Evolutionary conservation across 2,888 invertebrate genomes (phyloP), one percentile per base, ranked within the genome.

Genomic region (Pristionchus arcanus): DNA sequence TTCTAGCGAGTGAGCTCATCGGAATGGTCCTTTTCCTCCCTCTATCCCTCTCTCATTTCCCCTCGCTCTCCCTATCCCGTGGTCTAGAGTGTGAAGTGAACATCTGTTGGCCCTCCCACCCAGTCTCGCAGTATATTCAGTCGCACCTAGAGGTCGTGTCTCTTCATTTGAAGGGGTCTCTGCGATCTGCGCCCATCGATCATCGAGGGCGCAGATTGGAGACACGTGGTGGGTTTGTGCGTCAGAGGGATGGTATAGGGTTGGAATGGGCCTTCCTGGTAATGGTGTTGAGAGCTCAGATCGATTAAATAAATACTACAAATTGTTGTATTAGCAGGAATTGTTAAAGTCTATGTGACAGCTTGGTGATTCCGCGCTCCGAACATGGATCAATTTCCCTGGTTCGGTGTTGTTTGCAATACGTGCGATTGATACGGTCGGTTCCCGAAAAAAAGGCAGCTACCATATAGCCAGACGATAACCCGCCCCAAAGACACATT

Each of bases 1-100:
- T 74, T 74, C 34, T 74, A 37, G 37, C 5, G 21, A 74, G 37
- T 34, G 74, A 74, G 37, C 37, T 34, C 34, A 74, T 74, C 37
- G 21, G 37, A 49, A 86, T 59, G 49, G 21, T 13, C 59, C 42
- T 28, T 63, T 86, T 86, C 34, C 15, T 2, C 85, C 55, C 28
- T n/a, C 85, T 55, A 55, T 34, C 55, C 11, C 84, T 84, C 77
- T 77, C 77, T 83, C 49, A 25, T 63, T 86, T n/a, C 25, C 86
- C 42, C 86, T 59, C 63, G 34, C 86, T 31, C 63, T 31, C 31
- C 25, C 63, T 11, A 5, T 86, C 86, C 59, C 86, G 31, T 74
- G 34, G 74, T 21, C 74, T 74, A 74, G 74, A 34, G 74, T 74
- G 74, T 74, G 74, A 74, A 34, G 31, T 34, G 74, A 74, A 74